These are phyloP conservation scores for Naso thynnoides DNA, from an alignment of 2,797 vertebrate species.

Conservation along the genomic window DNA sequence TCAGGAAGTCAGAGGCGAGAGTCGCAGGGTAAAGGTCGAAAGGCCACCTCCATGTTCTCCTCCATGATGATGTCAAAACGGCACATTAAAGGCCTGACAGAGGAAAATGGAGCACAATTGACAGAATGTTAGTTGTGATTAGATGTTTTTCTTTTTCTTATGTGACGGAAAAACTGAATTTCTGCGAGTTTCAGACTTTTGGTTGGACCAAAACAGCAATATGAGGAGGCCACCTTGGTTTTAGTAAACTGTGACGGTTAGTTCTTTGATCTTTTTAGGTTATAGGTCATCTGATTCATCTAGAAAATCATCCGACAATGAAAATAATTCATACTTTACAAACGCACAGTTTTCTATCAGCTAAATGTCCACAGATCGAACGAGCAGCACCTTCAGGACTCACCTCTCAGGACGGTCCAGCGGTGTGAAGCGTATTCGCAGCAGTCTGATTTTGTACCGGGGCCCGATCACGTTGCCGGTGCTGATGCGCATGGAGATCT, in stretches of 20 bases:
- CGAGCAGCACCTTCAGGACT: neutral
- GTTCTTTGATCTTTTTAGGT: too few relatives aligned
- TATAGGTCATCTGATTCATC: too few relatives aligned
- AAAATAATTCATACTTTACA: too few relatives aligned
- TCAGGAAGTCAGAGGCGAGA: slow-evolving; percentile 48
- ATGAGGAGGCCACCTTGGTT: too few relatives aligned
- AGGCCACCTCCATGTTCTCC: slow-evolving; percentile 85
- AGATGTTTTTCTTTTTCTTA: neutral
- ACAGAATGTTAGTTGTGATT: neutral
- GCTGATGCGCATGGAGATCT: slow-evolving; percentile 83
- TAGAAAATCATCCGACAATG: too few relatives aligned
- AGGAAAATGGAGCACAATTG: neutral
- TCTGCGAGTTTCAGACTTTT: neutral
- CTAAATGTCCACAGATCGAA: too few relatives aligned
- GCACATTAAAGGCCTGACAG: slow-evolving; percentile 81
- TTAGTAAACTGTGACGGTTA: too few relatives aligned
- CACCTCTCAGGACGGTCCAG: slow-evolving; percentile 82
- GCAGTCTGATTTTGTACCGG: slow-evolving; percentile 84
- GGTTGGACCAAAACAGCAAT: neutral
- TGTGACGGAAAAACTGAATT: neutral
- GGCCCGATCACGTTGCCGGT: slow-evolving; percentile 86
- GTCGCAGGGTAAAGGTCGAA: slow-evolving; percentile 80
- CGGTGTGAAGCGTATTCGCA: slow-evolving; percentile 78
- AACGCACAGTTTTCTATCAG: too few relatives aligned
- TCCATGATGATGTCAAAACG: slow-evolving; percentile 86